Evolutionary conservation across 92 coral and sea anemone species (phyloP), one percentile per base, ranked within the genome.

Genomic region (Virgularia gustaviana): DNA sequence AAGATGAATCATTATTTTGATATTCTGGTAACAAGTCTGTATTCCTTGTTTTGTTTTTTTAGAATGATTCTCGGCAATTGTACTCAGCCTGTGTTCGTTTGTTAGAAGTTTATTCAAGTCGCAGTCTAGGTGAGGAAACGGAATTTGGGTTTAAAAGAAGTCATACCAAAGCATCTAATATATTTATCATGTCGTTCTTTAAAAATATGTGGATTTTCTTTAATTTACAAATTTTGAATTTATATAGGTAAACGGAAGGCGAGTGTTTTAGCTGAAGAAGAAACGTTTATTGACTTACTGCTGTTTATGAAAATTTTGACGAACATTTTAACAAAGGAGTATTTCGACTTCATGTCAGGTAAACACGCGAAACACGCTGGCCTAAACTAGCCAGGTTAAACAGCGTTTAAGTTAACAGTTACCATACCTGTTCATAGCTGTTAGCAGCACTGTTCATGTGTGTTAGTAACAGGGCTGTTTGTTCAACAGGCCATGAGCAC

Each of bases 281-380:
- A 92, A 39, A 95, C 90, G 35, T 78, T 79, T 41, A 68, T 83
- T 52, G 96, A 89, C 63, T 86, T 92, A 20, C 61, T 89, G 30
- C 53, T 92, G 49, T 72, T 92, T 45, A 89, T 89, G 87, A 89
- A 85, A 74, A 88, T 92, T 58, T 83, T 92, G 24, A 82, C 90
- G 11, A 88, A 73, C 54, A 63, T 92, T 61, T 76, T 92, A 72
- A 86, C 96, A 12, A 89, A 86, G 59, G 96, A 89, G 49, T 64
- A 82, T 41, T 71, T 92, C 0, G 90, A 89, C 52, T 71, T 84
- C 24, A 63, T 65, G 16, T 57, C 85, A 62, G 89, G 95, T 88
- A 62, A 65, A 55, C 22, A 13, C 31, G 47, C 64, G n/a, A n/a
- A n/a, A n/a, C n/a, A n/a, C n/a, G n/a, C n/a, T n/a, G n/a, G n/a